Evolutionary conservation across 2,113 vertebrate species (phyloP), one percentile per base, ranked within the genome.

Genomic region (Podarcis cretensis): DNA sequence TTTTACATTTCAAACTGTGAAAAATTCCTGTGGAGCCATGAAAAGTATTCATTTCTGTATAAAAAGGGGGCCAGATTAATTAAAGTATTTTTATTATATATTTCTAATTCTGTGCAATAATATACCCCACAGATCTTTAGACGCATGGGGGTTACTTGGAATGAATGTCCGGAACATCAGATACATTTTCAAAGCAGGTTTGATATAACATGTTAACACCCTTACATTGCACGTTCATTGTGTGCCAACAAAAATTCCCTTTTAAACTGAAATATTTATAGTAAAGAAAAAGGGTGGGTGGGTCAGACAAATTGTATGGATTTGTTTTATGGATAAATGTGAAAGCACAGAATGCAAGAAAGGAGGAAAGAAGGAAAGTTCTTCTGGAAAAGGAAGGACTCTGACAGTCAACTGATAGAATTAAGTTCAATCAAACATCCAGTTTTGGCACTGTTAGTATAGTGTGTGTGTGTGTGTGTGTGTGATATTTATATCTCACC

Each of bases 1-100:
- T 32, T 43, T 16, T 25, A 54, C 37, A 68, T 79, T 86, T 87
- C 63, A 68, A 77, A 79, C 37, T 35, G 6, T 63, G 59, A 86
- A 78, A 87, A 66, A 87, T 87, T 87, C 75, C 76, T 87, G 65
- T 79, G n/a, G 85, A 87, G 21, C 27, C 43, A 54, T 48, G 75
- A 68, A 76, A 25, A 79, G 27, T 79, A 68, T 79, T 79, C n/a
- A 35, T 21, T 79, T 79, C 65, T 69, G 0, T 54, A 48, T 79
- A 69, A 79, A 69, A 87, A n/a, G 21, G 35, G n/a, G 40, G 63
- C 5, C 30, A 87, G 65, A 80, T 87, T 79, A 54, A 35, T 48
- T 69, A 79, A 69, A 80, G 13, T 79, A 87, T 27, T 68, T 83
- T 69, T 80, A 87, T 25, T 54, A 40, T 5, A 59, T 18, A 69